A percentile compares a stretch with the other conserved stretches of the same genome.
These are phyloP conservation scores for Trichogramma evanescens DNA, from an alignment of 2,888 invertebrate genomes.

Conservation along the genomic window DNA sequence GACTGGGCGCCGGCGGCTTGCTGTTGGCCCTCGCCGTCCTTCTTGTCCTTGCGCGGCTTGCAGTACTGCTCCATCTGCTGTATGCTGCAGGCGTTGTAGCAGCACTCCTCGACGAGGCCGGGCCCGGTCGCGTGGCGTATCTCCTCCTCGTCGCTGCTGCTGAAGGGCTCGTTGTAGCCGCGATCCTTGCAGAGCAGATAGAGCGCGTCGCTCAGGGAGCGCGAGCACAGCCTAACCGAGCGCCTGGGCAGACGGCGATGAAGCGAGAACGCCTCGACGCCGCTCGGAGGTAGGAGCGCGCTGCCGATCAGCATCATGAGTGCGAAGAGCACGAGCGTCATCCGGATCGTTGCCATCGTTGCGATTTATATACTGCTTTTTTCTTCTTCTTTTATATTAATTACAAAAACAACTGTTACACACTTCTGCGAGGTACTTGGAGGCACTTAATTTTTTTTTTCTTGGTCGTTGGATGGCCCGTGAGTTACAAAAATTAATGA, in stretches of 20 bases:
- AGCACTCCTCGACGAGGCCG: constrained; percentile 43
- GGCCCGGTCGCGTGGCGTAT: constrained; percentile 23
- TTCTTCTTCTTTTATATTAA: not conserved
- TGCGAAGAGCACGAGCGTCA: constrained; percentile 16
- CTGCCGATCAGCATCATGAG: constrained; percentile 19
- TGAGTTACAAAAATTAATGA: too few relatives aligned
- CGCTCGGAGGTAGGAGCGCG: constrained; percentile 18
- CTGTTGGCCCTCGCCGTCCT: not conserved
- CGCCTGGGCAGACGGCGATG: constrained; percentile 6
- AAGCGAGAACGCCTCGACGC: constrained; percentile 5
- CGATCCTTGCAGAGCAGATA: constrained; percentile 35
- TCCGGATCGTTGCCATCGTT: constrained; percentile 1
- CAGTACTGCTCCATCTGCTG: constrained; percentile 40
- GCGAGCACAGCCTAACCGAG: constrained; percentile 35
- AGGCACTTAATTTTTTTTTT: too few relatives aligned
- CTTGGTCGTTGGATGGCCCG: too few relatives aligned
- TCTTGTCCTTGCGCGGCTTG: constrained; percentile 26
- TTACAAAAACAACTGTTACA: too few relatives aligned
- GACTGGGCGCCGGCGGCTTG: not conserved
- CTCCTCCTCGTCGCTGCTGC: constrained; percentile 31
- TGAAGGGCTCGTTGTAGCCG: constrained; percentile 36
- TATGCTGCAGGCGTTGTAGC: constrained; percentile 34
- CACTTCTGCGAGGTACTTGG: too few relatives aligned
- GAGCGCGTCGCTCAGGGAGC: constrained; percentile 38
- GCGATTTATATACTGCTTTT: not conserved